A percentile compares a stretch with the other conserved stretches of the same genome.
phyloP scores from a whole-genome alignment of 2,888 invertebrate species.

The Hyalella azteca region DNA sequence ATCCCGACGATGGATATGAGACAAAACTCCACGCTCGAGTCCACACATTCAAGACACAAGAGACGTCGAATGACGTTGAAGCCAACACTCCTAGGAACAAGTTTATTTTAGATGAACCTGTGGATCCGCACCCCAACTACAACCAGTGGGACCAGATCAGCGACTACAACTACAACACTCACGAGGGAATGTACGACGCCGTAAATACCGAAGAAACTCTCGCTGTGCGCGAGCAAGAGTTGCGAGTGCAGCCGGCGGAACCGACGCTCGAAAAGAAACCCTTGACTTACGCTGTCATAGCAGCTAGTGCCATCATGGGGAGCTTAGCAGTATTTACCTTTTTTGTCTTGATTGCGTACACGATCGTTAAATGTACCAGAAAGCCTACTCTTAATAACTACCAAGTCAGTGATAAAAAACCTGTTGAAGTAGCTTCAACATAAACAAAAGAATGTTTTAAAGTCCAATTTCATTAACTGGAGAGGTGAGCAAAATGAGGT shows the following conservation, averaged over 20 bases:
- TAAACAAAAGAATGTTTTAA: too few relatives aligned
- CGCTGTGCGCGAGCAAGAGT: background rate
- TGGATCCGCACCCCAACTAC: slow-evolving; percentile 13
- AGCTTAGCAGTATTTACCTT: slow-evolving; percentile 52
- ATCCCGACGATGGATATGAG: background rate
- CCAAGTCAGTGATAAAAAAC: slow-evolving; percentile 49
- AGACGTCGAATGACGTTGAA: background rate
- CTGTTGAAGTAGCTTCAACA: background rate
- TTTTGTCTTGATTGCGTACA: slow-evolving; percentile 50
- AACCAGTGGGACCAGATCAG: slow-evolving; percentile 30
- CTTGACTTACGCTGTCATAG: slow-evolving; percentile 30
- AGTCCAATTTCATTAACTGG: too few relatives aligned
- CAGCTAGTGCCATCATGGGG: slow-evolving; percentile 42
- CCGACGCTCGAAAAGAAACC: background rate
- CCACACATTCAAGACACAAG: background rate
- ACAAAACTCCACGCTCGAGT: slow-evolving; percentile 9
- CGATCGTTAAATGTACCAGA: slow-evolving; percentile 51
- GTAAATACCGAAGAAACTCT: background rate
- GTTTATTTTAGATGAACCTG: background rate
- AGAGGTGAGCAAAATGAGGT: too few relatives aligned
- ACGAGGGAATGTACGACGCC: background rate
- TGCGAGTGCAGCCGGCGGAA: background rate
- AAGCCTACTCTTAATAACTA: slow-evolving; percentile 52
- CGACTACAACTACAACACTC: slow-evolving; percentile 19
- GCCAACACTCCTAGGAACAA: background rate